Evolutionary conservation across 2,888 invertebrate species (phyloP), one percentile per base, ranked within the genome.

Genomic region (Pinctada fucata): DNA sequence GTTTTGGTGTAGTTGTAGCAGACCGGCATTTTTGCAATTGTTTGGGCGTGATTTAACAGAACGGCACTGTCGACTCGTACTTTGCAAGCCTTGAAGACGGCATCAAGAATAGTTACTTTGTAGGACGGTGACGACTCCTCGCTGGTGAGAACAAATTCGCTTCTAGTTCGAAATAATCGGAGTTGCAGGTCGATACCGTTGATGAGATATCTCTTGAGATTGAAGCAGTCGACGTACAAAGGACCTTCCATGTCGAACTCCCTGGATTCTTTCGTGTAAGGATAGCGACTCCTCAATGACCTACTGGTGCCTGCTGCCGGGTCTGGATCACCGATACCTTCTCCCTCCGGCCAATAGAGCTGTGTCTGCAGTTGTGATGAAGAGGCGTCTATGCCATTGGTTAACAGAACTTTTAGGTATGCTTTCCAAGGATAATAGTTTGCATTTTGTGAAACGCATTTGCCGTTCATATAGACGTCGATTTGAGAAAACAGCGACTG

Each of bases 381-480:
- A 31, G 31, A 31, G 31, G 31, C 31, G 31, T 31, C 31, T 31
- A 31, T 31, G 31, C 31, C 31, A 31, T 31, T 31, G 31, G 31
- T 31, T 31, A 31, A 31, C 31, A 31, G 31, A 31, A 31, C 31
- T 31, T 31, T 31, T 31, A 31, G 31, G 31, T 31, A 31, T 31
- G 31, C 31, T 31, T 31, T 31, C 31, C 31, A 85, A 0, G 81
- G 82, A 69, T 81, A 83, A 10, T 73, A 75, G 66, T 71, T 76
- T n/a, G 72, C 52, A 51, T 76, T 76, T 16, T 48, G 65, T 8
- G 71, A 71, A 13, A 76, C 66, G 3, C 66, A 71, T 76, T 31
- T 31, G 31, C 31, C 31, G 31, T 31, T n/a, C n/a, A n/a, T n/a
- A n/a, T n/a, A n/a, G n/a, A n/a, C 66, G 47, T 78, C 78, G 6